A percentile compares a stretch with the other conserved stretches of the same genome.
Evolutionary conservation across 2,797 vertebrate genomes (phyloP).

Genomic region (Acipenser oxyrinchus): DNA sequence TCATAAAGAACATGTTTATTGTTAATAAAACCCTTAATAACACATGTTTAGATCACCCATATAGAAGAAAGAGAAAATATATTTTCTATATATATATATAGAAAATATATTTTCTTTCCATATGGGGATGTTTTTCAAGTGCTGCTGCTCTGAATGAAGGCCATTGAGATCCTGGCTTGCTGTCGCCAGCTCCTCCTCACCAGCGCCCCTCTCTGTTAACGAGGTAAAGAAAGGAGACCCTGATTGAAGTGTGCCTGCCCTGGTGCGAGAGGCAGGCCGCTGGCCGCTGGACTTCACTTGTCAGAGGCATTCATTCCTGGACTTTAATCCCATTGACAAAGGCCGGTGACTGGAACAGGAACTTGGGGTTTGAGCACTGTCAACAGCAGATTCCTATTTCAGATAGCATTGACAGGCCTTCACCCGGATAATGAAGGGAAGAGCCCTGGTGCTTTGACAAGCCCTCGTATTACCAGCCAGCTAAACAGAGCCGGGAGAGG

Average conservation of each 20-base stretch:
- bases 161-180: neutral
- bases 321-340: slow-evolving; percentile 57
- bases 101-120: no score
- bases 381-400: slow-evolving; percentile 61
- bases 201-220: neutral
- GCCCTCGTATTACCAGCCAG: slow-evolving; percentile 45
- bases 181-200: neutral
- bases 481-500: neutral
- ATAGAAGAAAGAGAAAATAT: no score
- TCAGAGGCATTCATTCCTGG: slow-evolving; percentile 49
- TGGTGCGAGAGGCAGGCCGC: no score
- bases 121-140: no score
- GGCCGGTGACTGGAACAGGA: slow-evolving; percentile 49
- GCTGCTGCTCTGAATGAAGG: no score
- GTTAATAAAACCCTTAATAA: no score
- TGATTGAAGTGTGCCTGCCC: neutral
- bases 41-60: no score
- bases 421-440: slow-evolving; percentile 55
- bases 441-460: slow-evolving; percentile 54
- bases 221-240: neutral
- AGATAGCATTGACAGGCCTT: slow-evolving; percentile 56
- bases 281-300: slow-evolving; percentile 30
- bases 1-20: no score
- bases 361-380: slow-evolving; percentile 48
- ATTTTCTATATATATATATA: no score